Evolutionary conservation across 2,797 vertebrate genomes (phyloP).

Genomic region (Triplophysa bombifrons): DNA sequence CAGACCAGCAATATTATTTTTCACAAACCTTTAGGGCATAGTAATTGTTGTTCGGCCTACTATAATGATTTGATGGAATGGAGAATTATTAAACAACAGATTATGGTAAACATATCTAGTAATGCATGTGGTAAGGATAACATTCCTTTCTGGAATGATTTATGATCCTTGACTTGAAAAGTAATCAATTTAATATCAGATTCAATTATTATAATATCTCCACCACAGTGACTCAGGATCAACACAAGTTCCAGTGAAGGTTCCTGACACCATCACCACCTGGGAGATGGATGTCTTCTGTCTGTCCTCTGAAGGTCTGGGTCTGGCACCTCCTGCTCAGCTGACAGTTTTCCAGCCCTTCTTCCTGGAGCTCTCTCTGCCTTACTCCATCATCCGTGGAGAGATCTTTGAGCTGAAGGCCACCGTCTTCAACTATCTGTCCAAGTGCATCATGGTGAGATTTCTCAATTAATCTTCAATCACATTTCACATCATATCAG

Average conservation of each 20-base stretch:
- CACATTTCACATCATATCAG: background rate
- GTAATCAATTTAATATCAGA: no score
- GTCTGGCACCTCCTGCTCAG: conserved; percentile 68
- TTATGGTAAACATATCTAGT: background rate
- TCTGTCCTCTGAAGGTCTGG: conserved; percentile 51
- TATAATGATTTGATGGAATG: no score
- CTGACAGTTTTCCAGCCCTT: conserved; percentile 69
- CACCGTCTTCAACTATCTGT: conserved; percentile 14
- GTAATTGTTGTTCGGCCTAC: no score
- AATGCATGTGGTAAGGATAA: no score
- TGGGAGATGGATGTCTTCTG: conserved; percentile 51
- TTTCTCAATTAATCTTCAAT: background rate
- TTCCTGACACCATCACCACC: conserved; percentile 56
- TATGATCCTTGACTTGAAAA: no score
- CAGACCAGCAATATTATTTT: no score
- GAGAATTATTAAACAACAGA: background rate
- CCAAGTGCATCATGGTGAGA: conserved; percentile 71
- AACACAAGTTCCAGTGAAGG: conserved; percentile 21
- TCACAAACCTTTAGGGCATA: no score
- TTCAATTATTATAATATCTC: background rate
- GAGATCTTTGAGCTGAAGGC: conserved; percentile 11
- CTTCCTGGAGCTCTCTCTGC: conserved; percentile 4
- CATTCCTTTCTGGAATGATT: background rate
- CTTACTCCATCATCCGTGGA: conserved; percentile 16
- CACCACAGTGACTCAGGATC: conserved; percentile 47